Evolutionary conservation across 2,113 vertebrate genomes (phyloP), one percentile per base, ranked within the genome.

Genomic region (Mormyrus lacerda): DNA sequence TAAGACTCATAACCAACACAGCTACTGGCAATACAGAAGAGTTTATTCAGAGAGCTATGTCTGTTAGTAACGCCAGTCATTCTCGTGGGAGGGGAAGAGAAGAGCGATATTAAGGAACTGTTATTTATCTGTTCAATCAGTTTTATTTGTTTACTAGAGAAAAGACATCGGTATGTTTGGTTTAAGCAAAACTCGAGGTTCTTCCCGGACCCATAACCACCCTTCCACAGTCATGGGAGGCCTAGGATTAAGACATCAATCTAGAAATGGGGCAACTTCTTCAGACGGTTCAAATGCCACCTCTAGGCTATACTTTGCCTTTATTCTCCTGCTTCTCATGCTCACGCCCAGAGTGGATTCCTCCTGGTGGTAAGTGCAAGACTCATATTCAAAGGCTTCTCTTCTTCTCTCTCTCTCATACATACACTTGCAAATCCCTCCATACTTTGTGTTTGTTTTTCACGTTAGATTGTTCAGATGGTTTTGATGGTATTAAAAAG

Each of bases 331-430:
- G 88, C 94, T 99, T 92, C 96, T 99, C 91, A 94, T 96, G 90
- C 95, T 98, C 89, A 98, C 98, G 88, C 97, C 97, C 91, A 95
- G 97, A 89, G 97, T 97, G 89, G 97, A 98, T 91, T 97, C 97
- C 82, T 98, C 97, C 84, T 99, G 98, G 98, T 99, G 98, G 98
- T 99, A 92, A 98, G 97, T 96, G 87, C 13, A 15, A 39, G 69
- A 2, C 69, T 76, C 69, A 79, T 24, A 42, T 31, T n/a, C 87
- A 53, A 11, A 87, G 50, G 15, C 31, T 17, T 51, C 39, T 47
- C 31, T 8, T 45, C 35, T 42, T 45, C 27, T 47, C 31, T 27
- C 21, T 35, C 35, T 31, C 51, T 2, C 69, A 50, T 61, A 61
- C 48, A 76, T n/a, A 61, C 19, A 76, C 61, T 87, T 73, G 55